These are phyloP conservation scores for Philopotamus ludificatus DNA, from an alignment of 1,140 invertebrate species.

Conservation along the genomic window DNA sequence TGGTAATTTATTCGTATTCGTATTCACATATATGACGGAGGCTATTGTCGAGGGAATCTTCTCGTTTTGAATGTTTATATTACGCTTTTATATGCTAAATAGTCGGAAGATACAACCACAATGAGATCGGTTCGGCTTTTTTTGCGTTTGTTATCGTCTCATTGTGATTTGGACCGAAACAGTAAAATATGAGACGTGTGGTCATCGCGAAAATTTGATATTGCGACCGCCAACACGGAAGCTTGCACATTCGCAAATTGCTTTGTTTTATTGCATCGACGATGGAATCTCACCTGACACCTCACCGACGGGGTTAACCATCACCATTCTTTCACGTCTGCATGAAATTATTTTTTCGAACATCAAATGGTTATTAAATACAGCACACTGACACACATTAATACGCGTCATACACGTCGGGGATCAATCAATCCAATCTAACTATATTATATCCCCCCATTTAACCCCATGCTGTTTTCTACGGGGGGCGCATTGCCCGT, in stretches of 20 bases:
- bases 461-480: conserved; percentile 11
- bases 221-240: too few relatives aligned
- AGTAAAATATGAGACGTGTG: too few relatives aligned
- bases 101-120: conserved; percentile 6
- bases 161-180: too few relatives aligned
- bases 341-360: too few relatives aligned
- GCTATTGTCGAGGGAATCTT: conserved; percentile 24
- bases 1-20: conserved; percentile 36
- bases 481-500: conserved; percentile 6
- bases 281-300: too few relatives aligned
- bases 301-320: too few relatives aligned
- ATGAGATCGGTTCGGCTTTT: background rate
- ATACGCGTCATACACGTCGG: background rate
- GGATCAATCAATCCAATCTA: background rate
- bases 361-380: background rate
- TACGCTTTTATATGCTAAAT: conserved; percentile 30
- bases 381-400: conserved; percentile 1
- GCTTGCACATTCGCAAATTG: too few relatives aligned
- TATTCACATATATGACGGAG: conserved; percentile 27
- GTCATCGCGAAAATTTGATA: too few relatives aligned
- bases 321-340: too few relatives aligned
- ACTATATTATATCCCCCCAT: conserved; percentile 7
- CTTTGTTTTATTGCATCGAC: too few relatives aligned
- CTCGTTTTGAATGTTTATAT: conserved; percentile 35
- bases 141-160: background rate